Evolutionary conservation across 2,113 vertebrate species (phyloP).

Genomic region (Diadophis punctatus): DNA sequence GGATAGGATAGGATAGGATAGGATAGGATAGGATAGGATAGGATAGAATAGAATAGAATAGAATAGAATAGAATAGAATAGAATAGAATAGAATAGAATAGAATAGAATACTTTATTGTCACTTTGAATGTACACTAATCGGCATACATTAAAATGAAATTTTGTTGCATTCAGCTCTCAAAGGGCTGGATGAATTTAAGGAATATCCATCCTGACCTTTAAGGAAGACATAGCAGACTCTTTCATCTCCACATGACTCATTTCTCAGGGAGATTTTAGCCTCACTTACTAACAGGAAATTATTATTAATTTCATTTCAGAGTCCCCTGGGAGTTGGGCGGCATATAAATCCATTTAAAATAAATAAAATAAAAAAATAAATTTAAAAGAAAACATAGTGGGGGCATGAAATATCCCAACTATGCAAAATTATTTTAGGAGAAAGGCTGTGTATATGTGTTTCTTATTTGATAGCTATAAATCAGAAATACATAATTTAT

Average conservation of each 20-base stretch:
- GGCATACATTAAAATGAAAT: no score
- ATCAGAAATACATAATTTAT: neutral
- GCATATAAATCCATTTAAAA: no score
- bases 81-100: no score
- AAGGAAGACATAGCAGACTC: neutral
- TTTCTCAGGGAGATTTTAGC: neutral
- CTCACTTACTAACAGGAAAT: neutral
- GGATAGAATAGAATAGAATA: no score
- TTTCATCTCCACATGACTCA: neutral
- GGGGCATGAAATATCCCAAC: accelerated
- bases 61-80: no score
- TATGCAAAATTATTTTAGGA: neutral
- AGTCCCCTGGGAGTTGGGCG: no score
- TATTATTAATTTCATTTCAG: constrained; percentile 31
- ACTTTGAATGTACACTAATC: no score
- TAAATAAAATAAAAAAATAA: no score
- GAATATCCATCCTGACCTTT: constrained; percentile 1
- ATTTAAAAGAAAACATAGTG: neutral
- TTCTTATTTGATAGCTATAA: neutral
- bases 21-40: no score
- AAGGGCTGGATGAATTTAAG: accelerated
- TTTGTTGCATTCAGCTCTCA: no score
- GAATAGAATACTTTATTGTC: no score
- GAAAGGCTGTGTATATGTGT: neutral
- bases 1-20: no score